Evolutionary conservation across 2,888 invertebrate species (phyloP).

Genomic region (Azorinus chamasolen): DNA sequence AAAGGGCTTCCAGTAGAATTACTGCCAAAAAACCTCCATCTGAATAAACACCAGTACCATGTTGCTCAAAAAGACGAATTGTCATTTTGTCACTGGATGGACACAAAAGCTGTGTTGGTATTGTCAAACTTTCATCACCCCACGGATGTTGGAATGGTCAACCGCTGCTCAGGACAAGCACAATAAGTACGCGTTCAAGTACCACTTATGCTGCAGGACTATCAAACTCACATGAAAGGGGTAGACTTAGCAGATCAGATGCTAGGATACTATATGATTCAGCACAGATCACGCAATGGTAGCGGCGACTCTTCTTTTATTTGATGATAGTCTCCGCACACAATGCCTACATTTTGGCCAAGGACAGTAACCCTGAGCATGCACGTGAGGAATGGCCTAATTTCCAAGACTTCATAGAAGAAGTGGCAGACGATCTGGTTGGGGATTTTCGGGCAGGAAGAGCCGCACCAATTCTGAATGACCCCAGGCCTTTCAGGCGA

Average conservation of each 20-base stretch:
- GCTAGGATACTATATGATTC: conserved; percentile 27
- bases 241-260: conserved; percentile 25
- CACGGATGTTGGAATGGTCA: not conserved
- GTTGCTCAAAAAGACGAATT: conserved; percentile 45
- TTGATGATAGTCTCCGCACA: conserved; percentile 13
- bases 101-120: conserved; percentile 41
- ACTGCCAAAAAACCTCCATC: conserved; percentile 23
- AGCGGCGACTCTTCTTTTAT: conserved; percentile 32
- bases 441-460: not conserved
- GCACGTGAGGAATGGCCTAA: conserved; percentile 15
- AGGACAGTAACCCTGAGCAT: too few relatives aligned
- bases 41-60: conserved; percentile 45
- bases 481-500: not conserved
- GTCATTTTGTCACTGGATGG: conserved; percentile 45
- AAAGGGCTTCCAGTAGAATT: conserved; percentile 43
- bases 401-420: conserved; percentile 36
- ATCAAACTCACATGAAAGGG: conserved; percentile 18
- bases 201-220: conserved; percentile 17
- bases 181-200: conserved; percentile 1
- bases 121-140: conserved; percentile 38
- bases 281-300: conserved; percentile 40
- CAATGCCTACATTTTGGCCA: too few relatives aligned
- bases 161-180: conserved; percentile 5
- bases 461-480: conserved; percentile 3
- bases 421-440: conserved; percentile 19